Percentiles rank a stretch among this genome's conserved stretches.
These are phyloP conservation scores for Enhydra lutris DNA, from an alignment of 2,113 vertebrate species.

Conservation along the genomic window DNA sequence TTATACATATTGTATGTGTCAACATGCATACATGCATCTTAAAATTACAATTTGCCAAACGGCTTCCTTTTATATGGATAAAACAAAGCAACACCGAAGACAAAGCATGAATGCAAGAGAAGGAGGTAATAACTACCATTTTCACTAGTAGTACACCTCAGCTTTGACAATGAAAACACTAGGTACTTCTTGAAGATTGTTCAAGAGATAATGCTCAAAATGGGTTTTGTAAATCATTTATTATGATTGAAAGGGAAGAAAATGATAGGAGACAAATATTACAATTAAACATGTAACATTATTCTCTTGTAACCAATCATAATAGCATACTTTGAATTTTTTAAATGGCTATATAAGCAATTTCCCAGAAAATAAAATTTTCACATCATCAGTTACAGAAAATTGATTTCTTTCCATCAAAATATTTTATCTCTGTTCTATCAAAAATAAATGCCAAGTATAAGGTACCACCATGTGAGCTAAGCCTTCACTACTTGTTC, in stretches of 20 bases:
- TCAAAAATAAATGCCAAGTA: conserved; percentile 66
- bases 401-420: conserved; percentile 75
- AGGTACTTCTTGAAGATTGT: conserved; percentile 10
- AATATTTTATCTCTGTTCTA: conserved; percentile 71
- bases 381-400: conserved; percentile 72
- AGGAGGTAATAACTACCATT: conserved; percentile 47
- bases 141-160: conserved; percentile 34
- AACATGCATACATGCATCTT: background rate
- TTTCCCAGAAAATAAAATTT: conserved; percentile 73
- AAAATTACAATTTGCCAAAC: conserved; percentile 16
- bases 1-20: background rate
- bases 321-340: conserved; percentile 68
- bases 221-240: conserved; percentile 71
- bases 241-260: conserved; percentile 73
- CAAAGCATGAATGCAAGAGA: background rate
- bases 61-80: conserved; percentile 27
- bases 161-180: conserved; percentile 65
- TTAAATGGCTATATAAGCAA: conserved; percentile 56
- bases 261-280: conserved; percentile 74
- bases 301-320: conserved; percentile 69
- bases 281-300: conserved; percentile 66
- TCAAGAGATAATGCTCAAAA: conserved; percentile 39
- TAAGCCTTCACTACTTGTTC: conserved; percentile 28
- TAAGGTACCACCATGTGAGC: conserved; percentile 30
- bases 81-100: conserved; percentile 52